phyloP scores from a whole-genome alignment of 2,888 invertebrate genomes.

The Hypsopygia costalis region DNA sequence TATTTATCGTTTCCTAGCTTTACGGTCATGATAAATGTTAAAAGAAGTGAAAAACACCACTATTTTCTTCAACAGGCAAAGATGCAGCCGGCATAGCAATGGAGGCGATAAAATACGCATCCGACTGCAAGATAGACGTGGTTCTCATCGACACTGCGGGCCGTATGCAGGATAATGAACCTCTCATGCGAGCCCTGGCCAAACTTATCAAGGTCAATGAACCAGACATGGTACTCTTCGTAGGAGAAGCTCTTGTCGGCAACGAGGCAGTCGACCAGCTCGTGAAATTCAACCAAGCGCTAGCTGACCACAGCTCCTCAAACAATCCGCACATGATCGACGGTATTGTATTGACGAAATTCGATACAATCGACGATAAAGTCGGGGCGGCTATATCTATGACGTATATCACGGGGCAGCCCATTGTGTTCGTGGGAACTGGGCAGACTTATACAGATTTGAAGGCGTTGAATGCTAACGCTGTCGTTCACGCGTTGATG shows the following conservation, averaged over 20 bases:
- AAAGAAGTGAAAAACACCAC: no score
- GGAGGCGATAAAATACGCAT: constrained; percentile 96
- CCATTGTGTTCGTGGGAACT: constrained; percentile 99
- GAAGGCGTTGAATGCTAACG: constrained; percentile 96
- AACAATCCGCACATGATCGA: constrained; percentile 95
- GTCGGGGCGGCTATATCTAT: constrained; percentile 99
- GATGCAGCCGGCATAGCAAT: constrained; percentile 99
- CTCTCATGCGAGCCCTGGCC: constrained; percentile 97
- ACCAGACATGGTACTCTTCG: constrained; percentile 99
- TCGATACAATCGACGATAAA: constrained; percentile 99
- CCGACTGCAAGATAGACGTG: constrained; percentile 90
- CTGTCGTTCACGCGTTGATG: constrained; percentile 97
- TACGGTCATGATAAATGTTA: no score
- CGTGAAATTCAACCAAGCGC: constrained; percentile 98
- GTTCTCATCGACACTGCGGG: constrained; percentile 99
- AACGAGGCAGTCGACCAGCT: constrained; percentile 99
- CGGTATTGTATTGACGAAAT: constrained; percentile 99
- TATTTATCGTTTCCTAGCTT: no score
- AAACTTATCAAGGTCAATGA: constrained; percentile 98
- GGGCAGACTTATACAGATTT: constrained; percentile 99
- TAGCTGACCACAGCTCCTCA: constrained; percentile 93
- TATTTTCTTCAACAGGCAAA: no score
- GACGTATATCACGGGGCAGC: constrained; percentile 99
- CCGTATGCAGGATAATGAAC: constrained; percentile 99
- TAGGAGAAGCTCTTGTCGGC: constrained; percentile 99